phyloP scores from a whole-genome alignment of 2,113 vertebrate genomes.

The Tapirus terrestris region DNA sequence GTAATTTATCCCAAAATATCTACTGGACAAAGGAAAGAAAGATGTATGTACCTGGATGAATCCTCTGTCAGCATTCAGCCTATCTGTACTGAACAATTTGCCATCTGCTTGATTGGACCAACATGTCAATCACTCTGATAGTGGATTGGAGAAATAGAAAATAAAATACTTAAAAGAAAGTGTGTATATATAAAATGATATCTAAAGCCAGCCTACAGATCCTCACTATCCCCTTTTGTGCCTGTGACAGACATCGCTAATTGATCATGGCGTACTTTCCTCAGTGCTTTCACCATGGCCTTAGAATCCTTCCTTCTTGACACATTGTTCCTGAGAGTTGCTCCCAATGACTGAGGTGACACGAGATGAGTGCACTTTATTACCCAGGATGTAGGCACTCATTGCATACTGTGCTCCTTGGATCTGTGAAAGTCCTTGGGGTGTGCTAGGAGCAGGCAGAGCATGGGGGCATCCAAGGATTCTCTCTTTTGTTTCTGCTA shows the following conservation, averaged over 20 bases:
- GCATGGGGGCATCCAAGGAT: not conserved
- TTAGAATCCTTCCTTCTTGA: not conserved
- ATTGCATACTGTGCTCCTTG: not conserved
- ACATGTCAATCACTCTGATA: not conserved
- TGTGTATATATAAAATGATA: not conserved
- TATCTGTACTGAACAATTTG: not conserved
- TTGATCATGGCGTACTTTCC: not conserved
- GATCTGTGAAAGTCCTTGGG: not conserved
- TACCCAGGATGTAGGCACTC: not conserved
- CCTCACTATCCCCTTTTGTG: not conserved
- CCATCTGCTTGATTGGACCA: not conserved
- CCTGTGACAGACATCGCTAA: not conserved
- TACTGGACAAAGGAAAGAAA: not conserved
- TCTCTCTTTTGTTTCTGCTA: not conserved
- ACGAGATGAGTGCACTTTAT: not conserved
- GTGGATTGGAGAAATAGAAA: not conserved
- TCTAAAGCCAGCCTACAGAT: not conserved
- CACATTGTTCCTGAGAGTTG: not conserved
- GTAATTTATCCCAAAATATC: not conserved
- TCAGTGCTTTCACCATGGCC: not conserved
- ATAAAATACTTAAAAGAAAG: conserved; percentile 7
- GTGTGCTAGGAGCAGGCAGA: not conserved
- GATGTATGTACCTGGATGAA: not conserved
- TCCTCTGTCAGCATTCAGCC: not conserved
- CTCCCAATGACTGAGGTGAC: not conserved